phyloP scores from a whole-genome alignment of 2,888 invertebrate genomes.

The Pteria penguin region DNA sequence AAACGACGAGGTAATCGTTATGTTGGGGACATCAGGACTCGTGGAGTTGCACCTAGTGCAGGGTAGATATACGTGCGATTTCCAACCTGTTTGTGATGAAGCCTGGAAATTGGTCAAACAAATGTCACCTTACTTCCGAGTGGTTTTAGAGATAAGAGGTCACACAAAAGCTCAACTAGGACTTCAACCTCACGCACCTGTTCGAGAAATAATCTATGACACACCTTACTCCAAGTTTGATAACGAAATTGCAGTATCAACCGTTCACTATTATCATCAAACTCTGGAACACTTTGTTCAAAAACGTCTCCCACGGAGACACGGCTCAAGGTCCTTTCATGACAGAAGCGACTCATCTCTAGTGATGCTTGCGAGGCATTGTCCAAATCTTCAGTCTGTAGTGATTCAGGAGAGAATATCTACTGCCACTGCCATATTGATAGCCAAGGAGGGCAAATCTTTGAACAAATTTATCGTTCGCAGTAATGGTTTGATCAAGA shows the following conservation, averaged over 20 bases:
- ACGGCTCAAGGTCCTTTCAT: constrained; percentile 85
- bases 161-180: constrained; percentile 79
- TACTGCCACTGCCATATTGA: constrained; percentile 87
- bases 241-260: constrained; percentile 82
- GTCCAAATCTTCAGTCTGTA: constrained; percentile 85
- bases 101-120: constrained; percentile 83
- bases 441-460: constrained; percentile 85
- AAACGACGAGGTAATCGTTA: constrained; percentile 86
- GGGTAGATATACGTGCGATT: constrained; percentile 82
- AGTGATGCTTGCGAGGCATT: constrained; percentile 85
- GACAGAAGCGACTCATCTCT: constrained; percentile 87
- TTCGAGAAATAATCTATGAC: constrained; percentile 85
- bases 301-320: constrained; percentile 85
- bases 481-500: constrained; percentile 86
- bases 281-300: constrained; percentile 84
- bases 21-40: constrained; percentile 84
- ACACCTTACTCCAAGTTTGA: constrained; percentile 84
- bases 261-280: constrained; percentile 83
- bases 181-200: constrained; percentile 87
- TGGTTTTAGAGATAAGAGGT: constrained; percentile 86
- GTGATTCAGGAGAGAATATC: constrained; percentile 88
- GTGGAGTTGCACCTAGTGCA: constrained; percentile 87
- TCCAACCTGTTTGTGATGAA: constrained; percentile 69
- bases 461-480: constrained; percentile 85
- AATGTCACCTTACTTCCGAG: constrained; percentile 84